Evolutionary conservation across 2,113 vertebrate species (phyloP).

Genomic region (Pheucticus melanocephalus): DNA sequence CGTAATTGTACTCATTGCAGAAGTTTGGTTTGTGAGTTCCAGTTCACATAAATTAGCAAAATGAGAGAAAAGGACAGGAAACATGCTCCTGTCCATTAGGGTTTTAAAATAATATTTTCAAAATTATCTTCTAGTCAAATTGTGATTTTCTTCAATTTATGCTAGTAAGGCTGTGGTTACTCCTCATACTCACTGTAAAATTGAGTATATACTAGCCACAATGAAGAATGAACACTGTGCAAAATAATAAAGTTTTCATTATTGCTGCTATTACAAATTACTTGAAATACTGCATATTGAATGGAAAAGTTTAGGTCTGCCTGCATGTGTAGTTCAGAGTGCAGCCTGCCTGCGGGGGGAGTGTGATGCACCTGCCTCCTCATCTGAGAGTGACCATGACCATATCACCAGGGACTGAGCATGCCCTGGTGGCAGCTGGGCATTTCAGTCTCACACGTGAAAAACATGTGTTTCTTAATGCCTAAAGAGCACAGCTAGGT

Average conservation of each 20-base stretch:
- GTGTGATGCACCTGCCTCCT: fast-evolving
- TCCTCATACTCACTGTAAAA: not conserved
- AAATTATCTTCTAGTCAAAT: not conserved
- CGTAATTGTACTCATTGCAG: not conserved
- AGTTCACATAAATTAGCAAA: not conserved
- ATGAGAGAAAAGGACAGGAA: not conserved
- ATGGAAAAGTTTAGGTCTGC: not conserved
- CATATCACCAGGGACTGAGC: not conserved
- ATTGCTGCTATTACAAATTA: not conserved
- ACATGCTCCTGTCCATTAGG: not conserved
- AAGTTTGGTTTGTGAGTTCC: slow-evolving; percentile 29
- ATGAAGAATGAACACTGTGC: not conserved
- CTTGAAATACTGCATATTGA: not conserved
- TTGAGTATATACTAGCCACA: not conserved
- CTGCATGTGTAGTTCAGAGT: not conserved
- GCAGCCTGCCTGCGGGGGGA: not conserved
- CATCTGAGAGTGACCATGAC: not conserved
- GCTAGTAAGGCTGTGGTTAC: not conserved
- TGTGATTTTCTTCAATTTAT: not conserved
- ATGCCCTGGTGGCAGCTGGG: not conserved
- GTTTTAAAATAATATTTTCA: not conserved
- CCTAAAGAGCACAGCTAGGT: not conserved
- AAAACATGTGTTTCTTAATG: not conserved
- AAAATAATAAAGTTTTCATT: not conserved
- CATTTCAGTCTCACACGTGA: not conserved